These are phyloP conservation scores for Tipula vernalis DNA, from an alignment of 2,888 invertebrate species.

Conservation along the genomic window DNA sequence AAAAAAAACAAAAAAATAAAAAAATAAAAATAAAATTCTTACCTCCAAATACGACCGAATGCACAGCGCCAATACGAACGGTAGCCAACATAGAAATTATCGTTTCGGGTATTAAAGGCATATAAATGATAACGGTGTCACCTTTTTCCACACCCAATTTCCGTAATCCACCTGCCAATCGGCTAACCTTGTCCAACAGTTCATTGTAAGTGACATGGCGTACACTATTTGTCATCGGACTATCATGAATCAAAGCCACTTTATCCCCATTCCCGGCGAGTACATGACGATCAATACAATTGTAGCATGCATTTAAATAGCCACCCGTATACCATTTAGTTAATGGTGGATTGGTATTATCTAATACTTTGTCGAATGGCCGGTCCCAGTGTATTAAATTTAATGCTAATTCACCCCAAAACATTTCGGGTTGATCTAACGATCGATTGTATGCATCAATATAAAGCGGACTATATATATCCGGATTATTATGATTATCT, in stretches of 20 bases:
- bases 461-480: slow-evolving; percentile 40
- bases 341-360: slow-evolving; percentile 71
- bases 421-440: slow-evolving; percentile 63
- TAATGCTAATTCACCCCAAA: slow-evolving; percentile 71
- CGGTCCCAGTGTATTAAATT: slow-evolving; percentile 64
- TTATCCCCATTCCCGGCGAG: slow-evolving; percentile 62
- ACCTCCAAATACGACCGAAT: slow-evolving; percentile 91
- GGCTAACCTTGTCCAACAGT: slow-evolving; percentile 62
- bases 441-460: slow-evolving; percentile 53
- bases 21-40: slow-evolving; percentile 18
- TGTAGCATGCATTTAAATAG: slow-evolving; percentile 84
- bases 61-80: slow-evolving; percentile 79
- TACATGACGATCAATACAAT: slow-evolving; percentile 84
- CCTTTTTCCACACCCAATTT: slow-evolving; percentile 68
- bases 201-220: slow-evolving; percentile 70
- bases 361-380: slow-evolving; percentile 73
- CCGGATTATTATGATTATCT: slow-evolving; percentile 14
- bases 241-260: slow-evolving; percentile 79
- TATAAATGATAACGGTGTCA: slow-evolving; percentile 81
- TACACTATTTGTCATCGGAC: slow-evolving; percentile 69
- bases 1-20: not conserved
- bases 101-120: slow-evolving; percentile 89
- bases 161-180: slow-evolving; percentile 66
- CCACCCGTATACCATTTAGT: slow-evolving; percentile 84
- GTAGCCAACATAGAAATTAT: slow-evolving; percentile 81